Base-by-base conservation (phyloP, 2,797 vertebrate species). In the Melanogrammus aeglefinus region DNA sequence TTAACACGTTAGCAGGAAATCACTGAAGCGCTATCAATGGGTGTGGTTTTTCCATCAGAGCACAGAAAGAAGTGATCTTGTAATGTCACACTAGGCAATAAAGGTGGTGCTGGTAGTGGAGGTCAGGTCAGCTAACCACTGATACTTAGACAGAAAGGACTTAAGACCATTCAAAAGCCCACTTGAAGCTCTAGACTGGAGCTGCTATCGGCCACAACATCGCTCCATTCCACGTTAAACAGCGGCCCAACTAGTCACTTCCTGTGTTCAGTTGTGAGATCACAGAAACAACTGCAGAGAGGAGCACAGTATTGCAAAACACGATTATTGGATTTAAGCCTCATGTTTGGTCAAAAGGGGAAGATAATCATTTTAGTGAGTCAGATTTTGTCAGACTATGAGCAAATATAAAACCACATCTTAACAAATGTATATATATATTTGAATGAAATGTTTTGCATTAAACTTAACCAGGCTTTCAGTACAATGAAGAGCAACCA, bases 251-350 rank as follows among this genome's bases (percentile, higher is more conserved):
- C 31, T 3, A 33, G 31, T 2, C 31, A 33, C 31, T 33, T 72
- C 33, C 13, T 35, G 70, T 9, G 29, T 83, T 80, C 13, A 79
- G 27, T 78, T 51, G 79, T 88, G 86, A 92, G 82, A 86, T 88
- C 84, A 88, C 73, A 33, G 12, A 6, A 88, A 78, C n/a, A 21
- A 13, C 66, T 29, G 27, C n/a, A 1, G 1, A 63, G 91, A 90
- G 87, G 86, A 72, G 21, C 24, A 14, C 24, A 47, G 38, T n/a
- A 66, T 27, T 12, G 63, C 24, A 66, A 24, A 24, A 66, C 12
- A 27, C 3, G n/a, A 66, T 24, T 66, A 51, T 51, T 51, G 16
- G 4, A 57, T 57, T 7, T 57, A 57, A 21, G n/a, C 57, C 24
- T 69, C n/a, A 9, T 9, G 57, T 24, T 21, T 63, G n/a, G 7